Percentiles rank a stretch among this genome's conserved stretches.
These are phyloP conservation scores for Mesochorus sp. DNA, from an alignment of 2,888 invertebrate genomes.

Conservation along the genomic window DNA sequence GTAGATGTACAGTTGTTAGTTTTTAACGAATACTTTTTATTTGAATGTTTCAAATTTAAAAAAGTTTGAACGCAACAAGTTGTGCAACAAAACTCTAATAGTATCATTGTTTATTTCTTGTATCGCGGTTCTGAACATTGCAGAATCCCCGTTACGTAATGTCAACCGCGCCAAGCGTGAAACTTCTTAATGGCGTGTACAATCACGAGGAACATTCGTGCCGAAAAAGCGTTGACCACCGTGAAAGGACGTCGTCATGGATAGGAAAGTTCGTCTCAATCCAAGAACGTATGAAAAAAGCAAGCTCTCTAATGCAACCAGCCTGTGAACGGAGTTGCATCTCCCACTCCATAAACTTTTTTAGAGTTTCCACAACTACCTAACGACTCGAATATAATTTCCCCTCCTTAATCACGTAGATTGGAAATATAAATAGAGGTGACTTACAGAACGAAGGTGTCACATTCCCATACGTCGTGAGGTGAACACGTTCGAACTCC, in stretches of 20 bases:
- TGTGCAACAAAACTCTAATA: background rate
- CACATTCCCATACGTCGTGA: constrained; percentile 39
- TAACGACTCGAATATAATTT: constrained; percentile 1
- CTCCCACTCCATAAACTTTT: constrained; percentile 43
- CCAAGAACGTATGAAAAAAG: constrained; percentile 63
- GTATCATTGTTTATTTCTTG: background rate
- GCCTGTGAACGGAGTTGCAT: constrained; percentile 61
- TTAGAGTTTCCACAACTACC: constrained; percentile 19
- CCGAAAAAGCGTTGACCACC: constrained; percentile 52
- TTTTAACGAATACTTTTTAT: background rate
- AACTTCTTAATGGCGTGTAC: constrained; percentile 39
- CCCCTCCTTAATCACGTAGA: constrained; percentile 19
- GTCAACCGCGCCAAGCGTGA: constrained; percentile 38
- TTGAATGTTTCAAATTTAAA: too few species aligned
- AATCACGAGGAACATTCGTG: constrained; percentile 13
- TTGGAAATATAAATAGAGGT: constrained; percentile 55
- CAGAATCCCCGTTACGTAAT: constrained; percentile 48
- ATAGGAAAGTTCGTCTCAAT: constrained; percentile 56
- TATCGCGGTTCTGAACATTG: constrained; percentile 2
- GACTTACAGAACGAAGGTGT: constrained; percentile 16
- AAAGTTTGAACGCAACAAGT: background rate
- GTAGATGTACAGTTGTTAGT: too few species aligned
- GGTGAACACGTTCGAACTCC: constrained; percentile 34
- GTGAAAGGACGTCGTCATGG: constrained; percentile 54
- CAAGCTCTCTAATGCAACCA: constrained; percentile 68